phyloP scores from a whole-genome alignment of 2,797 vertebrate genomes.

The Sebastes iracundus region DNA sequence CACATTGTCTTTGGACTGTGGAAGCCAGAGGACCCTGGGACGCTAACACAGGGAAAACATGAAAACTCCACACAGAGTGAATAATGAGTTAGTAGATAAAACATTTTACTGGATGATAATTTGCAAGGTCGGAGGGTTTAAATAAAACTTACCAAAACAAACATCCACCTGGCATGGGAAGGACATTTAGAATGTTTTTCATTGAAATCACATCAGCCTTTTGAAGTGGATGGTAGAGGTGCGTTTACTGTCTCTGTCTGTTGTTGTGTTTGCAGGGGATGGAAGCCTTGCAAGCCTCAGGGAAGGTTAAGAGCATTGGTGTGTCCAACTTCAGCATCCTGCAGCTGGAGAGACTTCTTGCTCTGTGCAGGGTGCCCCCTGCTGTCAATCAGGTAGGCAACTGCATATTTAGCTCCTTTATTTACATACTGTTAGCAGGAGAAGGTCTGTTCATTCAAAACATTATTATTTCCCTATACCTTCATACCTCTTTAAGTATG shows the following conservation, averaged over 20 bases:
- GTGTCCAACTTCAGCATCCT: constrained; percentile 84
- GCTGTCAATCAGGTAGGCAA: constrained; percentile 82
- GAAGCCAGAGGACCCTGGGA: too few relatives aligned
- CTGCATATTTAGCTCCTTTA: background rate
- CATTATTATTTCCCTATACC: background rate
- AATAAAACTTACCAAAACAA: background rate
- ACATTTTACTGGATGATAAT: background rate
- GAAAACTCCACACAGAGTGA: too few relatives aligned
- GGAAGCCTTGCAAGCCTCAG: constrained; percentile 78
- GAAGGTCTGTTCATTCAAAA: background rate
- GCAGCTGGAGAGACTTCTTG: constrained; percentile 81
- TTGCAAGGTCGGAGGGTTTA: background rate
- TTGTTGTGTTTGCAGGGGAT: constrained; percentile 71
- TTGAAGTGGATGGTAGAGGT: background rate
- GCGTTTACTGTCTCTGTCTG: background rate
- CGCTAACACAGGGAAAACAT: too few relatives aligned
- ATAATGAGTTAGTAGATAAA: background rate
- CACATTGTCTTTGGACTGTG: too few relatives aligned
- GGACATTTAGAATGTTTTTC: background rate
- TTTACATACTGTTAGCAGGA: background rate
- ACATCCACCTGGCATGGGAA: background rate
- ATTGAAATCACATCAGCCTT: background rate
- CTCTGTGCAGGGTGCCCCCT: constrained; percentile 77
- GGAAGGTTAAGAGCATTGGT: constrained; percentile 83
- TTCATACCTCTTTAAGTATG: background rate